Evolutionary conservation across 35 echinoderm and acorn worm genomes (phyloP).

Genomic region (Strongylocentrotus purpuratus): DNA sequence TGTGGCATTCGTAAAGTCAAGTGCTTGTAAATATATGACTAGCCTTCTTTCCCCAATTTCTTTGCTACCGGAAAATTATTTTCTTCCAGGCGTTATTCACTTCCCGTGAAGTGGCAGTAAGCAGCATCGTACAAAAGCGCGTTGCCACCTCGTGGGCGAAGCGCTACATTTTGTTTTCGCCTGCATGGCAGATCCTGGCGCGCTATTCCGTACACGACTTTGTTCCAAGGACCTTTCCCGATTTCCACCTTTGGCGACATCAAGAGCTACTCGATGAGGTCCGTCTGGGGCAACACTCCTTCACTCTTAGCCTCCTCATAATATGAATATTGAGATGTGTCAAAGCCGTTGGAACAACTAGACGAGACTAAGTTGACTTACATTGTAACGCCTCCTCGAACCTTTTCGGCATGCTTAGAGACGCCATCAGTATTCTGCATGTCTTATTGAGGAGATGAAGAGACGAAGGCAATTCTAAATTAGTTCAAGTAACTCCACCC

Average conservation of each 20-base stretch:
- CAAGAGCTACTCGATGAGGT: background rate
- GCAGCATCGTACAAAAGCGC: background rate
- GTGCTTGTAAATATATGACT: background rate
- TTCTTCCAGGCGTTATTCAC: background rate
- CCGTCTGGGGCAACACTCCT: background rate
- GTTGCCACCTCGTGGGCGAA: background rate
- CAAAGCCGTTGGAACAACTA: background rate
- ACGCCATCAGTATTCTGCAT: background rate
- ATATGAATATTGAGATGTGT: background rate
- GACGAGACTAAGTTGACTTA: background rate
- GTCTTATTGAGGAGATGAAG: background rate
- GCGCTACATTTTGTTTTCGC: background rate
- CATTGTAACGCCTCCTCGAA: background rate
- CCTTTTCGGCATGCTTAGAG: background rate
- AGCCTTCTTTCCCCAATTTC: background rate
- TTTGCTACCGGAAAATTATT: background rate
- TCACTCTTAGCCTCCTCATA: background rate
- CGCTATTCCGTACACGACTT: background rate
- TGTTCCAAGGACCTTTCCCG: background rate
- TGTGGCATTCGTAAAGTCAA: background rate
- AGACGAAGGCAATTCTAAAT: background rate
- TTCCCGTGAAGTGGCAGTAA: background rate
- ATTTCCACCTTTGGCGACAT: background rate
- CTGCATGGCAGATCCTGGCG: no score
- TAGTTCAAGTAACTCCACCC: background rate